A percentile compares a stretch with the other conserved stretches of the same genome.
Conservation (phyloP, 2,113 vertebrate genomes). For the Hippotragus niger region DNA sequence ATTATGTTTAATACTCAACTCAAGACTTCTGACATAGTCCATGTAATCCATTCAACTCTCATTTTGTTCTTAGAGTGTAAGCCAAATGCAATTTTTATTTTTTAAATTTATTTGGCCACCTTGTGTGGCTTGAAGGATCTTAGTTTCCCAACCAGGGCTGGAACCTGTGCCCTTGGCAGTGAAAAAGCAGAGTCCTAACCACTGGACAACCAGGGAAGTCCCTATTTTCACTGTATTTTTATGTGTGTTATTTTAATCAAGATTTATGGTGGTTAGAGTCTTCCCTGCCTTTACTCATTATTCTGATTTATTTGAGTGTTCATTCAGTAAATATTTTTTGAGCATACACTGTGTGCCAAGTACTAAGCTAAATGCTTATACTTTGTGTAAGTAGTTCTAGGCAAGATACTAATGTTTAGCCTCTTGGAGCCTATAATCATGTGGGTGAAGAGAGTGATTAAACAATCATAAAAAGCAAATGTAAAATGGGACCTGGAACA, state of each 20-base stretch:
- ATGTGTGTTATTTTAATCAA: not conserved
- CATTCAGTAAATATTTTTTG: not conserved
- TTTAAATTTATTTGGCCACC: not conserved
- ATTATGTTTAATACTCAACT: not conserved
- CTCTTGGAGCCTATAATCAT: not conserved
- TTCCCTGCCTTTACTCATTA: not conserved
- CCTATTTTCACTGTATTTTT: not conserved
- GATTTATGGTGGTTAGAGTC: not conserved
- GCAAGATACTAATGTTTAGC: not conserved
- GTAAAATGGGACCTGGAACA: not conserved
- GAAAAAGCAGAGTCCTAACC: not conserved
- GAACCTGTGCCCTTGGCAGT: not conserved
- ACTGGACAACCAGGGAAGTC: not conserved
- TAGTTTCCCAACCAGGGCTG: not conserved
- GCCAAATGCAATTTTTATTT: not conserved
- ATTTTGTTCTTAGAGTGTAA: not conserved
- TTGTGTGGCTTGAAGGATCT: not conserved
- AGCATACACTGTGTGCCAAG: not conserved
- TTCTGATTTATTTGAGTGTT: not conserved
- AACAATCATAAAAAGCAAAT: not conserved
- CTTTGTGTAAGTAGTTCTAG: not conserved
- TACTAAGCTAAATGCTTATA: not conserved
- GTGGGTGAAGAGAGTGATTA: not conserved
- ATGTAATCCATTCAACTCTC: not conserved
- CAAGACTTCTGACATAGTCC: not conserved